phyloP scores from a whole-genome alignment of 2,888 invertebrate species.

The Chironomus riparius region DNA sequence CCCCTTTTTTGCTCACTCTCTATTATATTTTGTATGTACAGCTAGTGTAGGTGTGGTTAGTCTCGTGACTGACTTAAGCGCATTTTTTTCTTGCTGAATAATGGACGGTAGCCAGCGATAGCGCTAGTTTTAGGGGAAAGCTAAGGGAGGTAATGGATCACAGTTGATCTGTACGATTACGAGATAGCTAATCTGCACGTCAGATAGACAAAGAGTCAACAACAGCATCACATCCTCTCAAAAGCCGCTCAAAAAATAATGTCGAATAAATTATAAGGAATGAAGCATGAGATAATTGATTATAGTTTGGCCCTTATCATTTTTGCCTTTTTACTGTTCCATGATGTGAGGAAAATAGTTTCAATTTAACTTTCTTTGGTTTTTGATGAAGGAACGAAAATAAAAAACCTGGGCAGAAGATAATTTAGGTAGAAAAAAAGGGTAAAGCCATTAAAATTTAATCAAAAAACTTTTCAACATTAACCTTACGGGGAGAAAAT shows the following conservation, averaged over 20 bases:
- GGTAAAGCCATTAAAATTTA: constrained; percentile 21
- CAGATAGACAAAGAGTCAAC: too few species aligned
- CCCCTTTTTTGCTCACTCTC: not conserved
- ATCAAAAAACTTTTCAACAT: constrained; percentile 17
- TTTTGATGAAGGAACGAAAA: not conserved
- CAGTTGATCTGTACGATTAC: too few species aligned
- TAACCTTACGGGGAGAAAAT: not conserved
- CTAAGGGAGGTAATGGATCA: too few species aligned
- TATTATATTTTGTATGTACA: not conserved
- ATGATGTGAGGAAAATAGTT: not conserved
- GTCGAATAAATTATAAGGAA: not conserved
- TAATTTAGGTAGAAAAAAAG: constrained; percentile 4
- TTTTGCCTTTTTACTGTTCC: not conserved
- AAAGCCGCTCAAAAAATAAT: not conserved
- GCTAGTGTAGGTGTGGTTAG: not conserved
- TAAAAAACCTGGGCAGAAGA: not conserved
- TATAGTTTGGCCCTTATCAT: constrained; percentile 14
- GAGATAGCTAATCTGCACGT: too few species aligned
- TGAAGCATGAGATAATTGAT: constrained; percentile 21
- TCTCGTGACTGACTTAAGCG: too few species aligned
- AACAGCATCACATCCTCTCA: too few species aligned
- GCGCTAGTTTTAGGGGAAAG: too few species aligned
- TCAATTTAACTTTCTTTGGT: not conserved
- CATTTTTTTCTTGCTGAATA: too few species aligned
- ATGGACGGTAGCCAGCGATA: too few species aligned